These are phyloP conservation scores for Drosophila burlai DNA, from an alignment of 1,140 invertebrate genomes.

Conservation along the genomic window DNA sequence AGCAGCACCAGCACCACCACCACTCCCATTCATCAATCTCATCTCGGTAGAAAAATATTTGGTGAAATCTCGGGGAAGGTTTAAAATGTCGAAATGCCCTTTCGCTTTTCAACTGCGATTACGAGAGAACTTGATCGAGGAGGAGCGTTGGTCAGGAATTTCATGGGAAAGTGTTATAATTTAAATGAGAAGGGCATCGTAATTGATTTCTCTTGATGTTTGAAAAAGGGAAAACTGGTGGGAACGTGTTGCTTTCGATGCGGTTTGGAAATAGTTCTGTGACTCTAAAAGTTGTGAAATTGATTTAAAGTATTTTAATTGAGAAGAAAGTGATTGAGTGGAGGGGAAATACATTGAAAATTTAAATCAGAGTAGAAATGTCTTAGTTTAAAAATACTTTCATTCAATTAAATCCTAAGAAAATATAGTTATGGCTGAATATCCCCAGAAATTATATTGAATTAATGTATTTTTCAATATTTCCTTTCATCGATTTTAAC, in stretches of 20 bases:
- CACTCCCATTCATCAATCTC: conserved; percentile 71
- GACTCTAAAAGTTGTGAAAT: conserved; percentile 6
- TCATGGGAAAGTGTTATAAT: conserved; percentile 82
- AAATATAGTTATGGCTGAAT: background rate
- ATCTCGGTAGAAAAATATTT: conserved; percentile 51
- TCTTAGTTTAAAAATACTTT: background rate
- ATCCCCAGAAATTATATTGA: background rate
- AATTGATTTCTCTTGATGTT: conserved; percentile 57
- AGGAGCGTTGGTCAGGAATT: conserved; percentile 50
- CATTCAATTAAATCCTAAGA: background rate
- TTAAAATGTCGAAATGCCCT: conserved; percentile 68
- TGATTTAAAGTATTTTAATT: conserved; percentile 22
- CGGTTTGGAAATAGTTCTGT: background rate
- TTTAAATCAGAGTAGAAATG: no score
- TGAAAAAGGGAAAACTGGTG: conserved; percentile 8
- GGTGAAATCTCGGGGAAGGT: conserved; percentile 62
- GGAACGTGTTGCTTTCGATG: conserved; percentile 19
- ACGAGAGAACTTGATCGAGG: conserved; percentile 58
- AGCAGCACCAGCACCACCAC: conserved; percentile 29
- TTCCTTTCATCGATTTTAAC: background rate
- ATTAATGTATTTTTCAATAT: background rate
- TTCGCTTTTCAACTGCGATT: conserved; percentile 71
- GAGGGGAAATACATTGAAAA: background rate
- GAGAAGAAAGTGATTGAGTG: conserved; percentile 2
- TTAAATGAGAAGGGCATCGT: conserved; percentile 61